phyloP scores from a whole-genome alignment of 2,888 invertebrate species.

The Drosophila infuscata region DNA sequence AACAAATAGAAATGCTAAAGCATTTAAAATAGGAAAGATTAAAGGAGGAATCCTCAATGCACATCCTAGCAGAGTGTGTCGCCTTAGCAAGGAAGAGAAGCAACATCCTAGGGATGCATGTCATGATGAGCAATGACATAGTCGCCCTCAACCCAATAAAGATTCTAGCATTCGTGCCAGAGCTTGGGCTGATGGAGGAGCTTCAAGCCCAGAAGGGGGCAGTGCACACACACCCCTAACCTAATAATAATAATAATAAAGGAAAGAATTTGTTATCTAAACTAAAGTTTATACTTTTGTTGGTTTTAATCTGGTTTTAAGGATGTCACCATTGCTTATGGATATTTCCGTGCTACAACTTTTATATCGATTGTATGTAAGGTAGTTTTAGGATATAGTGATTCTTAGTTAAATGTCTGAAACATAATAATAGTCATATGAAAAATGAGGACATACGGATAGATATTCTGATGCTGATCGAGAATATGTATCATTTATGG shows the following conservation, averaged over 20 bases:
- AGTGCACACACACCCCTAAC: too few relatives aligned
- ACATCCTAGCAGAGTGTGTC: too few relatives aligned
- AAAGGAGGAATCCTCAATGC: too few relatives aligned
- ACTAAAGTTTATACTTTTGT: neutral
- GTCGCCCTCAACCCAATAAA: too few relatives aligned
- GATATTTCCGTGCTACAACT: neutral
- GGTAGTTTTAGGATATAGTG: neutral
- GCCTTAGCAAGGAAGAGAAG: too few relatives aligned
- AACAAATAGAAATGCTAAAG: neutral
- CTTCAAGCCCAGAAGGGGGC: too few relatives aligned
- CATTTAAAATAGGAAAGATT: neutral
- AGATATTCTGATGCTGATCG: neutral
- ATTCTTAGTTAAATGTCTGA: neutral
- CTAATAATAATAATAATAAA: too few relatives aligned
- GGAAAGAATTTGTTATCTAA: neutral
- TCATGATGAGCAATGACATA: too few relatives aligned
- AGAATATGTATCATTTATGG: neutral
- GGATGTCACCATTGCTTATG: neutral
- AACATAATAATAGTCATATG: neutral
- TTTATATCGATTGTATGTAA: neutral
- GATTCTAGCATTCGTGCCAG: too few relatives aligned
- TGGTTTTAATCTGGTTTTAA: neutral
- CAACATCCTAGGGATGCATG: too few relatives aligned
- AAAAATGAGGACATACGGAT: neutral
- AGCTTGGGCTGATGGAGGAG: too few relatives aligned